phyloP scores from a whole-genome alignment of 1,140 invertebrate genomes.

The Cecropterus lyciades region DNA sequence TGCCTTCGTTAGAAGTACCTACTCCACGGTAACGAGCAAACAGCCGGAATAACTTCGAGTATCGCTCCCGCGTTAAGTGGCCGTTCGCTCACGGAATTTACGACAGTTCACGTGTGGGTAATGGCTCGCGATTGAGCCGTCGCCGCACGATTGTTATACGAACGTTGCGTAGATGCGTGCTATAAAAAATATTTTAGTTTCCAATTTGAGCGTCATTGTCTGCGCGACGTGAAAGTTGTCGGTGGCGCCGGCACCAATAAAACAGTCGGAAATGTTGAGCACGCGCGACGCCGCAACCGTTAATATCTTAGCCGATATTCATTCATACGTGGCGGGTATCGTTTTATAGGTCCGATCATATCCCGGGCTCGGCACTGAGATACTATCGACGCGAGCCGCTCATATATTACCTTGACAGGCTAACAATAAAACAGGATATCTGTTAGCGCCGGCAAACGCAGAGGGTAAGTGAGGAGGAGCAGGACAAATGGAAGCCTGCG shows the following conservation, averaged over 20 bases:
- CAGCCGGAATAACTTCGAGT: conserved; percentile 69
- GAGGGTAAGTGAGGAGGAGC: conserved; percentile 49
- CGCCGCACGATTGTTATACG: conserved; percentile 52
- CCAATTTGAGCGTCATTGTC: conserved; percentile 79
- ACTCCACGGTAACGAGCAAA: conserved; percentile 76
- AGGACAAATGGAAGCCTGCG: conserved; percentile 65
- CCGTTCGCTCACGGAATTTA: conserved; percentile 65
- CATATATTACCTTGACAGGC: conserved; percentile 74
- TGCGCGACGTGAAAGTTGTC: conserved; percentile 78
- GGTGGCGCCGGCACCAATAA: conserved; percentile 80
- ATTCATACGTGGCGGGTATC: conserved; percentile 55
- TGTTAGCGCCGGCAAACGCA: conserved; percentile 58
- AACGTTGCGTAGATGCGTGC: conserved; percentile 51
- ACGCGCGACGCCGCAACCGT: conserved; percentile 57
- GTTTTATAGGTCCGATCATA: conserved; percentile 59
- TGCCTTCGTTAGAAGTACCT: conserved; percentile 77
- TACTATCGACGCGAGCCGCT: conserved; percentile 56
- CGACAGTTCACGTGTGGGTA: conserved; percentile 62
- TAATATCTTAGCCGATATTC: conserved; percentile 59
- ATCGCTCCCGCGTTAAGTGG: conserved; percentile 76
- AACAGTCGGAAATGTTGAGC: conserved; percentile 59
- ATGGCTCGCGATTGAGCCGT: conserved; percentile 59
- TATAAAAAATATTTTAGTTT: conserved; percentile 79
- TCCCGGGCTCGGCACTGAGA: conserved; percentile 52
- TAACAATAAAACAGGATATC: conserved; percentile 74